A percentile compares a stretch with the other conserved stretches of the same genome.
Conservation (phyloP, 2,113 vertebrate species). For the Panthera uncia region DNA sequence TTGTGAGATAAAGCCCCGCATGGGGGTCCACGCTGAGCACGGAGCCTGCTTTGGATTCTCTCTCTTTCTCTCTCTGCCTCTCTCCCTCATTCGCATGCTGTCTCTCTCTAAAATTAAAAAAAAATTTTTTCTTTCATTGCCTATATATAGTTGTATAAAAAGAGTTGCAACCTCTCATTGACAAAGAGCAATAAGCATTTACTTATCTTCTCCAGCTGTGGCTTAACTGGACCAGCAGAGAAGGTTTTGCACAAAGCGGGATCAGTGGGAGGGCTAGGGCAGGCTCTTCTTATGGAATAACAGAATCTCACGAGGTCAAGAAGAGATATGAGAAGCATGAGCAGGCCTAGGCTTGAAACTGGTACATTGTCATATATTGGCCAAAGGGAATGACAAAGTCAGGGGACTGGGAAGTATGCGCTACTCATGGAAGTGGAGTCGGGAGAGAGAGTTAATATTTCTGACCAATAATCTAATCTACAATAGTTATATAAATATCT, state of each 20-base stretch:
- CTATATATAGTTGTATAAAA: not conserved
- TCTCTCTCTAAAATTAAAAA: not conserved
- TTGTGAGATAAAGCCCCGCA: not conserved
- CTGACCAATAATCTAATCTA: not conserved
- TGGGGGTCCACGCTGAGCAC: not conserved
- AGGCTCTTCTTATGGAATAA: not conserved
- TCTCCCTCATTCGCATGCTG: not conserved
- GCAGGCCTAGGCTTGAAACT: not conserved
- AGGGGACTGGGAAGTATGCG: not conserved
- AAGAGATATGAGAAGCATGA: not conserved
- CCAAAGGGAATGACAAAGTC: not conserved
- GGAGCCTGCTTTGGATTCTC: not conserved
- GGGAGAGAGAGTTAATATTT: not conserved
- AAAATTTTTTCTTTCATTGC: not conserved
- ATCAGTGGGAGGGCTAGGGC: not conserved
- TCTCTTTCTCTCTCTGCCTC: not conserved
- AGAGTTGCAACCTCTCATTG: not conserved
- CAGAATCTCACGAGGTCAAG: not conserved
- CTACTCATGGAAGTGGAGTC: not conserved
- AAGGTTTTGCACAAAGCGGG: not conserved
- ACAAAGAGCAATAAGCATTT: not conserved
- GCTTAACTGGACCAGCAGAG: not conserved
- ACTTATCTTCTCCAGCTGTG: not conserved
- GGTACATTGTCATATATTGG: not conserved
- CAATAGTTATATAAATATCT: not conserved